Evolutionary conservation across 2,888 invertebrate genomes (phyloP), one percentile per base, ranked within the genome.

Genomic region (Pachycephus smyrnensis): DNA sequence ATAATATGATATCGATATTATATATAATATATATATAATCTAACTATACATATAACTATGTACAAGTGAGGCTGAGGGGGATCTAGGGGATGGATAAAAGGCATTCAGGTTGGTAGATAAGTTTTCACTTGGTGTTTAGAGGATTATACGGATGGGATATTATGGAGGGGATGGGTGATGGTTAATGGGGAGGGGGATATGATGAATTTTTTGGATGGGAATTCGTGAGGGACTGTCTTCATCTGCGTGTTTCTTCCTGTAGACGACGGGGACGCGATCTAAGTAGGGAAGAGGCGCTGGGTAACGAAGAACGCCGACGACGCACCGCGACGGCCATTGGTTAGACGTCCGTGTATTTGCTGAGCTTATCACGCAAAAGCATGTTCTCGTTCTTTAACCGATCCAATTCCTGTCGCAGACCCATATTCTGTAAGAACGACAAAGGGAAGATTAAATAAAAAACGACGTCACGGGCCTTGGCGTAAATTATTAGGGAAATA

Each of bases 361-460:
- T 95, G 93, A 97, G 93, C 94, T 97, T 96, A 92, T 97, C 97
- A 92, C 97, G 96, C 92, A 97, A 93, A 92, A 97, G 94, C 94
- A 96, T 95, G 92, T 97, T 97, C 93, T 97, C 97, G 93, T 97
- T 97, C 94, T 97, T 97, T 92, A 97, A 94, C 93, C 97, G 94
- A 93, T 97, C 97, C 91, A 97, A 93, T 92, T 97, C 97, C 93
- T 97, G 97, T 90, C 97, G 96, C 91, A 97, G 94, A 90, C 96
- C 96, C 94, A 97, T 94, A 91, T 97, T 97, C 97, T 97, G 93
- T 76, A 93, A 93, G 12, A 71, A 9, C 4, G 4, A 33, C 12
- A 33, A 71, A 71, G 15, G 12, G 3, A 12, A 33, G 33, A 33
- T 32, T 15, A 71, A 6, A 71, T 6, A 32, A 0, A 33, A 31